Percentiles rank a stretch among this genome's conserved stretches.
Evolutionary conservation across 2,113 vertebrate genomes (phyloP).

Genomic region (Pipa parva): DNA sequence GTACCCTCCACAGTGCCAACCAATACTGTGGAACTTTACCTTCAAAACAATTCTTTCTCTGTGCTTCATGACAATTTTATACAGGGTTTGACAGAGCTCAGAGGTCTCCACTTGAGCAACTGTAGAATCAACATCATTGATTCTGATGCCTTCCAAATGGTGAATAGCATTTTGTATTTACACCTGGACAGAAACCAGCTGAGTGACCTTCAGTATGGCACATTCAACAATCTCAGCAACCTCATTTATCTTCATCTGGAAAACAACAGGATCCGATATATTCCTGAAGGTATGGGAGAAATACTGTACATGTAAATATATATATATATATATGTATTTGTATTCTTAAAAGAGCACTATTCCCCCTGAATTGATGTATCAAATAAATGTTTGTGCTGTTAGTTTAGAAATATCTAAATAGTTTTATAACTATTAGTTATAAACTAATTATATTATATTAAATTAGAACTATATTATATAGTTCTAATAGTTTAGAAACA

Average conservation of each 20-base stretch:
- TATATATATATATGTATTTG: not conserved
- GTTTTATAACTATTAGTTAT: too few species aligned
- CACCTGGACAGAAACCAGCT: conserved; percentile 31
- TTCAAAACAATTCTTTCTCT: conserved; percentile 11
- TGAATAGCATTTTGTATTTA: conserved; percentile 1
- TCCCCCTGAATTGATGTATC: too few species aligned
- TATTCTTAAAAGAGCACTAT: not conserved
- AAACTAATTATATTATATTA: too few species aligned
- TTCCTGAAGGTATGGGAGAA: conserved; percentile 32
- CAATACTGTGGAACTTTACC: not conserved
- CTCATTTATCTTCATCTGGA: conserved; percentile 36
- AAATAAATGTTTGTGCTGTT: too few species aligned
- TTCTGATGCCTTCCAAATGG: not conserved
- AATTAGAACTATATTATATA: too few species aligned
- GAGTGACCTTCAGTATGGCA: not conserved
- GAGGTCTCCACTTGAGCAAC: not conserved
- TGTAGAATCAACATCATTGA: not conserved
- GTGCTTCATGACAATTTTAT: not conserved
- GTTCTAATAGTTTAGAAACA: too few species aligned
- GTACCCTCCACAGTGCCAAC: not conserved
- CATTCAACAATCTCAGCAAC: conserved; percentile 28
- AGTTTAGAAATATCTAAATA: too few species aligned
- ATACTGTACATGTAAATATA: too few species aligned
- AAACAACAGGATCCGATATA: conserved; percentile 33
- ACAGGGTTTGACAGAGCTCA: not conserved